A percentile compares a stretch with the other conserved stretches of the same genome.
Conservation (phyloP, 2,888 invertebrate genomes). For the Eupeodes luniger region DNA sequence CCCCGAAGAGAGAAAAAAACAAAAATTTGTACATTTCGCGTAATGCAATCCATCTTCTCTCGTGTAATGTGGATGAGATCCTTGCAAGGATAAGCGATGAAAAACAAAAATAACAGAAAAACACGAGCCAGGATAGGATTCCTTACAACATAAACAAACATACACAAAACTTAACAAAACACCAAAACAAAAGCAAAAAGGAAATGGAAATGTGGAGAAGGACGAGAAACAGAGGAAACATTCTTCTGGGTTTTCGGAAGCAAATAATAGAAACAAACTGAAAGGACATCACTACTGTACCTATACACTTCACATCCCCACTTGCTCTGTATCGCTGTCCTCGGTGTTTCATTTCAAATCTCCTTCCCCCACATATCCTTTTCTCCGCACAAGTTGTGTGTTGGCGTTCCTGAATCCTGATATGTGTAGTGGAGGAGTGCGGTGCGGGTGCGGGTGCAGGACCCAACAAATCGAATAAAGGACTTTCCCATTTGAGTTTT, state of each 20-base stretch:
- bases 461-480: slow-evolving; percentile 35
- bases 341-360: not conserved
- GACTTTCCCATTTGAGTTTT: slow-evolving; percentile 53
- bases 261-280: slow-evolving; percentile 50
- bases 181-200: slow-evolving; percentile 32
- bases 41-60: slow-evolving; percentile 68
- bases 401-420: too few relatives aligned
- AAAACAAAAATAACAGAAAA: slow-evolving; percentile 27
- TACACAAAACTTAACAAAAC: slow-evolving; percentile 5
- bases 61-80: slow-evolving; percentile 62
- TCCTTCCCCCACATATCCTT: too few relatives aligned
- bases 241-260: slow-evolving; percentile 68
- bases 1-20: slow-evolving; percentile 34
- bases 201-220: slow-evolving; percentile 57
- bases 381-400: too few relatives aligned
- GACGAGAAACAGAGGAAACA: slow-evolving; percentile 47
- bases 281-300: slow-evolving; percentile 51
- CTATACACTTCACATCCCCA: slow-evolving; percentile 16
- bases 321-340: not conserved
- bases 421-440: not conserved
- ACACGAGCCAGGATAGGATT: slow-evolving; percentile 17
- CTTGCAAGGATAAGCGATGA: slow-evolving; percentile 60
- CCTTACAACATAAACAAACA: slow-evolving; percentile 36
- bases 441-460: not conserved
- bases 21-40: slow-evolving; percentile 64